phyloP scores from a whole-genome alignment of 2,797 vertebrate species.

The Phaenicophaeus curvirostris region DNA sequence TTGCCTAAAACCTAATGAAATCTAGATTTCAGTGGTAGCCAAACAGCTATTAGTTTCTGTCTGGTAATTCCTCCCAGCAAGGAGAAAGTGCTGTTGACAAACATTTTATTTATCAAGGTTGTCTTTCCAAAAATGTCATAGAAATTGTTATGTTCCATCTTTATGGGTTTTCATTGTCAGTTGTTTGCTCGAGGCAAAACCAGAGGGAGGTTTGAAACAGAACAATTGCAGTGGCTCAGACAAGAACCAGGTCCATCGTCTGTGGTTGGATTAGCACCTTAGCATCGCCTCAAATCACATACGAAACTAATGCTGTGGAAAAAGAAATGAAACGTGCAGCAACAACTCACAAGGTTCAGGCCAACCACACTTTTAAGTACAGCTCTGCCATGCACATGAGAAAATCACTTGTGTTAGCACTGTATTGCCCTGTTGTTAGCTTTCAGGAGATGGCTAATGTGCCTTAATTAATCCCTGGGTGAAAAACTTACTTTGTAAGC shows the following conservation, averaged over 20 bases:
- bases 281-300: not conserved
- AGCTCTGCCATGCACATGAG: not conserved
- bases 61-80: not conserved
- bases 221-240: not conserved
- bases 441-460: conserved; percentile 35
- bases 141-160: not conserved
- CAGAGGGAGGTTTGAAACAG: not conserved
- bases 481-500: conserved; percentile 12
- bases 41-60: not conserved
- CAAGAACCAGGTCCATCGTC: not conserved
- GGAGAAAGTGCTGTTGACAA: not conserved
- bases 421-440: not conserved
- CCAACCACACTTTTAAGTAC: not conserved
- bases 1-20: not conserved
- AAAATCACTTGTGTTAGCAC: not conserved
- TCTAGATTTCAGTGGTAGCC: not conserved
- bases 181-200: not conserved
- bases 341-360: not conserved
- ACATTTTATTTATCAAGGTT: not conserved
- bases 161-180: not conserved
- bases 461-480: conserved; percentile 44
- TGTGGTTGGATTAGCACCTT: not conserved
- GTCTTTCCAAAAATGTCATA: not conserved
- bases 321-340: not conserved
- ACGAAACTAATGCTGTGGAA: not conserved